phyloP scores from a whole-genome alignment of 1,140 invertebrate species.

The Theocolax elegans region DNA sequence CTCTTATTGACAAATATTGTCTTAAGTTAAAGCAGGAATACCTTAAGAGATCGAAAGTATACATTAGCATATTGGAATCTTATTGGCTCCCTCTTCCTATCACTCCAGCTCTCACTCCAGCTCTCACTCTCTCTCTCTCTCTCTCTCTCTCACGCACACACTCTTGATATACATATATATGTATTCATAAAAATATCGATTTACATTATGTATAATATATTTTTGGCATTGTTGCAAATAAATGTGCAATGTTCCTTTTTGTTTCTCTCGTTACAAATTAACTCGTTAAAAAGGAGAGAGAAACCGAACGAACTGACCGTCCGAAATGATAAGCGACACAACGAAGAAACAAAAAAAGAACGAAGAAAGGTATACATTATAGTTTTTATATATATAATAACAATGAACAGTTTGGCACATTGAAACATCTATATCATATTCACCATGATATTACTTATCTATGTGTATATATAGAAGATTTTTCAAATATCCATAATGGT shows the following conservation, averaged over 20 bases:
- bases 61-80: slow-evolving; percentile 31
- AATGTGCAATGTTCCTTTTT: slow-evolving; percentile 53
- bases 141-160: too few species aligned
- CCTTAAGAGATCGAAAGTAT: slow-evolving; percentile 28
- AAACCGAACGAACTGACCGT: too few species aligned
- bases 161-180: too few species aligned
- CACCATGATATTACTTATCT: slow-evolving; percentile 19
- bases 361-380: too few species aligned
- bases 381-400: slow-evolving; percentile 55
- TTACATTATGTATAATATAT: slow-evolving; percentile 41
- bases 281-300: too few species aligned
- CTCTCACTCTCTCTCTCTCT: too few species aligned
- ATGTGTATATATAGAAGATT: slow-evolving; percentile 36
- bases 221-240: slow-evolving; percentile 50
- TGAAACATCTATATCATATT: slow-evolving; percentile 58
- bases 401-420: slow-evolving; percentile 66
- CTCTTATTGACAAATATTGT: slow-evolving; percentile 21
- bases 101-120: too few species aligned
- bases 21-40: slow-evolving; percentile 7
- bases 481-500: slow-evolving; percentile 25
- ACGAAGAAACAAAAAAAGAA: too few species aligned
- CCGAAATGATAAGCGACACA: too few species aligned
- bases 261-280: slow-evolving; percentile 39
- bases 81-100: too few species aligned
- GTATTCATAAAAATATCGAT: slow-evolving; percentile 44